These are phyloP conservation scores for Sicus ferrugineus DNA, from an alignment of 2,888 invertebrate genomes.

Conservation along the genomic window DNA sequence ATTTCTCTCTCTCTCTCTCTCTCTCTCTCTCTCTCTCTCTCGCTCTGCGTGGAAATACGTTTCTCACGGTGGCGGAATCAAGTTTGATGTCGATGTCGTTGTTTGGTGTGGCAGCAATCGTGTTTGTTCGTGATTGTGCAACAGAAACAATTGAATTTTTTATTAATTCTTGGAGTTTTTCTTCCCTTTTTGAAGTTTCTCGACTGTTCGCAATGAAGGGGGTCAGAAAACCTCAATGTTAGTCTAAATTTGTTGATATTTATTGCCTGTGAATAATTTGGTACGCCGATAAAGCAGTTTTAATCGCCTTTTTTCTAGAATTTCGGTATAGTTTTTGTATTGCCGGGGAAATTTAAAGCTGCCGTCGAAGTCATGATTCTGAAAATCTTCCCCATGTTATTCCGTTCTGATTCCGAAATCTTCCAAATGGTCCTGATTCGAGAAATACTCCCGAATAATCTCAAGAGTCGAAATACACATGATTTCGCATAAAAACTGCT, in stretches of 20 bases:
- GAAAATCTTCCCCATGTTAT: too few relatives aligned
- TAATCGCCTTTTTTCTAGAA: not conserved
- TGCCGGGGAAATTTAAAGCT: too few relatives aligned
- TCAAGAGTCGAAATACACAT: too few relatives aligned
- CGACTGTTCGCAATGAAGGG: too few relatives aligned
- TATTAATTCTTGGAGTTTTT: not conserved
- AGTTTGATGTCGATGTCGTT: not conserved
- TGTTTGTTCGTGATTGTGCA: not conserved
- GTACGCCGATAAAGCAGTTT: not conserved
- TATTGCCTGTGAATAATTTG: conserved; percentile 25
- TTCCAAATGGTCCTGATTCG: too few relatives aligned
- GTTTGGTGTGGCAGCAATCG: not conserved
- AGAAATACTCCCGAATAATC: too few relatives aligned
- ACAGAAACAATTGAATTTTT: not conserved
- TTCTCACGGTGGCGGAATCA: not conserved
- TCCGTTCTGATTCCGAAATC: too few relatives aligned
- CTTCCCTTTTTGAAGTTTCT: not conserved
- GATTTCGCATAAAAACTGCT: too few relatives aligned
- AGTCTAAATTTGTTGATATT: not conserved
- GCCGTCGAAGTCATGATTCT: too few relatives aligned
- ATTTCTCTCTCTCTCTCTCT: not conserved
- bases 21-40: not conserved
- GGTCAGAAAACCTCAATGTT: too few relatives aligned
- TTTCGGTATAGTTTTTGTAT: not conserved
- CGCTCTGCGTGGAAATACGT: too few relatives aligned